Evolutionary conservation across 2,797 vertebrate species (phyloP).

Genomic region (Amazonetta brasiliensis): DNA sequence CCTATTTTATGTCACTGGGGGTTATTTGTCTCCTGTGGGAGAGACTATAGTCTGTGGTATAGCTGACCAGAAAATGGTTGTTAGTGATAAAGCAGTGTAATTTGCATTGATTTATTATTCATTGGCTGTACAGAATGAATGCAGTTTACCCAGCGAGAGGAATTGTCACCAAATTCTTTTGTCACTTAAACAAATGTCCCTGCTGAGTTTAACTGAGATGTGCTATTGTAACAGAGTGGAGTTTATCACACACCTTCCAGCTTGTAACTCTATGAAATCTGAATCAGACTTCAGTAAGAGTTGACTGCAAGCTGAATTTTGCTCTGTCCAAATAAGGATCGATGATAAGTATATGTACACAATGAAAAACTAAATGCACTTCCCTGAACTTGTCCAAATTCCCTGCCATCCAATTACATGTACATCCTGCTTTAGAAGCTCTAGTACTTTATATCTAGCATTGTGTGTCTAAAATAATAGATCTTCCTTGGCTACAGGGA

Average conservation of each 20-base stretch:
- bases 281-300: not conserved
- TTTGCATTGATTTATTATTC: slow-evolving; percentile 73
- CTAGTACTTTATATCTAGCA: not conserved
- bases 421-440: not conserved
- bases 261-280: not conserved
- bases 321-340: not conserved
- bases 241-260: not conserved
- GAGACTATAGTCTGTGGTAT: slow-evolving; percentile 36
- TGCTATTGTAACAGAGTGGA: not conserved
- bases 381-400: not conserved
- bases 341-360: not conserved
- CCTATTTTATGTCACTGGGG: slow-evolving; percentile 45
- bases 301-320: not conserved
- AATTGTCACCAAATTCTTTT: slow-evolving; percentile 43
- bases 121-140: slow-evolving; percentile 53
- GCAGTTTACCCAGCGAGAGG: not conserved
- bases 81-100: slow-evolving; percentile 63
- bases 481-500: not conserved
- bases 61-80: slow-evolving; percentile 69
- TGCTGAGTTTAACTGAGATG: slow-evolving; percentile 22
- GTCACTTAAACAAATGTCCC: slow-evolving; percentile 26
- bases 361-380: not conserved
- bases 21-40: slow-evolving; percentile 50
- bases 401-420: not conserved
- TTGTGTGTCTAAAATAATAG: not conserved